Evolutionary conservation across 2,888 invertebrate genomes (phyloP), one percentile per base, ranked within the genome.

Genomic region (Xiphydria camelus): DNA sequence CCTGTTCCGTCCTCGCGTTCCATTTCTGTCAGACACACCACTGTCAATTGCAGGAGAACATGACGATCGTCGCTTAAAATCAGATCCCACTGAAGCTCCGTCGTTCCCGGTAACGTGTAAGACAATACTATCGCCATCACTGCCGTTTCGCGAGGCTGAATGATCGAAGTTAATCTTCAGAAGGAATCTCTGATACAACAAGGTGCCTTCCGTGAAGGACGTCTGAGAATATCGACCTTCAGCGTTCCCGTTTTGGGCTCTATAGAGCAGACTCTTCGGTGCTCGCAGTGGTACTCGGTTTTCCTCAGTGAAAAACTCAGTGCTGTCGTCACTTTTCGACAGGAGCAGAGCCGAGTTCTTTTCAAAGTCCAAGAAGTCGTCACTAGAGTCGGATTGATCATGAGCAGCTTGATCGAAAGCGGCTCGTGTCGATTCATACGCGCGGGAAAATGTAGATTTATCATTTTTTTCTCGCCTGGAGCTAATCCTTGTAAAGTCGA

Each of bases 271-370:
- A 69, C 59, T 32, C 65, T 53, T 47, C 70, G 61, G 43, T 78
- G 77, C 2, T 64, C 61, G 57, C 77, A 78, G 25, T 73, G 59
- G 45, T 62, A 70, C 3, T 53, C 49, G 41, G 58, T 61, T 38
- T 59, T 57, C 25, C 70, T 59, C 10, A 62, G 54, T 18, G 72
- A 68, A 10, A 69, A 41, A 22, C 65, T 58, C 26, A 51, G 54
- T 0, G 50, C 47, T 32, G 37, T 47, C 33, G 59, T 57, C 14
- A 62, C 55, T 26, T 61, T 50, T 37, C 52, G 20, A 48, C 77
- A 77, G 2, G 68, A 59, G 49, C 77, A 77, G 20, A 69, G 41
- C 56, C 75, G 62, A 22, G 62, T 61, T 37, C 72, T 60, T 49
- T 67, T 70, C 5, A 77, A 39, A 22, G 43, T 49, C 44, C 76